phyloP scores from a whole-genome alignment of 2,113 vertebrate species.

The Euleptes europaea region DNA sequence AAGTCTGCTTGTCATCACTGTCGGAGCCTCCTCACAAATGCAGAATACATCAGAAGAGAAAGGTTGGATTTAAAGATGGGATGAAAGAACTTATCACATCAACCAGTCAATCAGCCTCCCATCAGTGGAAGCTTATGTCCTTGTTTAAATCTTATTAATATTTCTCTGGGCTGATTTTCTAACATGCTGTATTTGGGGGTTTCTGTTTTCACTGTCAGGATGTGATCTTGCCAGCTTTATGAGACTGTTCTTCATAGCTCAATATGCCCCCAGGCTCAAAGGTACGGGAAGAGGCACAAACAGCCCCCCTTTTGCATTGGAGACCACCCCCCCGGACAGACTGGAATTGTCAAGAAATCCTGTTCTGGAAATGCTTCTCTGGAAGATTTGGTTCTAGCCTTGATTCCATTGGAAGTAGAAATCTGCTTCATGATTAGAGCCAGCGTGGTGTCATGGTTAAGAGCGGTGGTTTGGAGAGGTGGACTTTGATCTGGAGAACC shows the following conservation, averaged over 20 bases:
- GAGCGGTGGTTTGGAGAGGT: no score
- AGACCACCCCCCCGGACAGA: no score
- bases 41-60: conserved; percentile 21
- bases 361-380: no score
- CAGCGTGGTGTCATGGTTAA: no score
- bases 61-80: conserved; percentile 3
- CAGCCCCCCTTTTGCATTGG: no score
- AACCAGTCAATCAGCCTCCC: background rate
- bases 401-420: no score
- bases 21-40: background rate
- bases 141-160: background rate
- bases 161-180: background rate
- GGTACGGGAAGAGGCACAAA: no score
- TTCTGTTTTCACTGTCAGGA: background rate
- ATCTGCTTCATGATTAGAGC: no score
- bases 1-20: background rate
- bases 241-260: background rate
- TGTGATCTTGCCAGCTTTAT: background rate
- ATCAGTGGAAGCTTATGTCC: background rate
- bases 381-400: no score
- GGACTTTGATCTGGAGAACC: no score
- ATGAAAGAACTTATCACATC: background rate
- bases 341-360: no score
- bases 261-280: no score
- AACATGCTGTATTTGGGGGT: rapidly evolving